A percentile compares a stretch with the other conserved stretches of the same genome.
These are phyloP conservation scores for Coregonus clupeaformis DNA, from an alignment of 2,113 vertebrate genomes.

Conservation along the genomic window DNA sequence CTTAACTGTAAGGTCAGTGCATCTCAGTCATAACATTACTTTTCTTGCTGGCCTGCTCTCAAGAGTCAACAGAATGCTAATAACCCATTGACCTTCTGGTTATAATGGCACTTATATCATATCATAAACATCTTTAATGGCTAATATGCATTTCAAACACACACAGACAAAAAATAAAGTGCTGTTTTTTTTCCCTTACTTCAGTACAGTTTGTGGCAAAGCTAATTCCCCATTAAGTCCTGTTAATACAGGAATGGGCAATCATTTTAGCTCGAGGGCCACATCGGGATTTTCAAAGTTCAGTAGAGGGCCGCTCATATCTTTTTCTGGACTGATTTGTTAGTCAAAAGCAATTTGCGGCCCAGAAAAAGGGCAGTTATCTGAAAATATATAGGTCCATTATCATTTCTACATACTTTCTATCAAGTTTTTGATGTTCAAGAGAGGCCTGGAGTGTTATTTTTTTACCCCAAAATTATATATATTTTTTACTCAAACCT, in stretches of 20 bases:
- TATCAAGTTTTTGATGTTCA: constrained; percentile 59
- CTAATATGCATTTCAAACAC: background rate
- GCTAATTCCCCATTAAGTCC: constrained; percentile 47
- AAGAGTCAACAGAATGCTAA: background rate
- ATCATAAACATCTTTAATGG: background rate
- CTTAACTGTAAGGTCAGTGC: background rate
- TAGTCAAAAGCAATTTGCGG: too few species aligned
- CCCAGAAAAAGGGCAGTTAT: too few species aligned
- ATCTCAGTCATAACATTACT: background rate
- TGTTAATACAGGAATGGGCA: constrained; percentile 25
- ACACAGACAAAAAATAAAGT: too few species aligned
- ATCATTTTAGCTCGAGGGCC: too few species aligned
- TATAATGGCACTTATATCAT: background rate
- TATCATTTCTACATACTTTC: too few species aligned
- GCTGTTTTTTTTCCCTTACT: background rate
- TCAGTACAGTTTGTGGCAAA: constrained; percentile 36
- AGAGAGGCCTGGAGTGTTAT: constrained; percentile 52
- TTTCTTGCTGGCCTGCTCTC: too few species aligned
- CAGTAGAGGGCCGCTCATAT: too few species aligned
- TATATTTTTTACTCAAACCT: background rate
- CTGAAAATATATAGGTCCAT: too few species aligned
- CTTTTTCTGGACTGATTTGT: too few species aligned
- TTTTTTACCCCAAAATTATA: constrained; percentile 39
- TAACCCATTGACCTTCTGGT: constrained; percentile 22
- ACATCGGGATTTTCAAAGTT: too few species aligned